Conservation (phyloP, 2,888 invertebrate species). For the Epirrita christyi region DNA sequence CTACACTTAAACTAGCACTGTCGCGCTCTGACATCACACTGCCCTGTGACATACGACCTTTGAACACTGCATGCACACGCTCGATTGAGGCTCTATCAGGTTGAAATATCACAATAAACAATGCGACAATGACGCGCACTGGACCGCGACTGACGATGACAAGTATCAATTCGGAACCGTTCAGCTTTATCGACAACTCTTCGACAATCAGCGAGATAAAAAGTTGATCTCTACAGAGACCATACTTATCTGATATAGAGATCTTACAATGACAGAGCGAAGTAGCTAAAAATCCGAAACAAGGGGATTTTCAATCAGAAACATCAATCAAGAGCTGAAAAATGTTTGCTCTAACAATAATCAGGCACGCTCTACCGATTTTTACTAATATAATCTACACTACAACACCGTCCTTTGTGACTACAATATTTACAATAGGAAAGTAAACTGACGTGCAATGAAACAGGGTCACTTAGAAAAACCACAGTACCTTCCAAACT, state of each 20-base stretch:
- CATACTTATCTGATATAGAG: slow-evolving; percentile 50
- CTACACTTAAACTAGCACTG: slow-evolving; percentile 67
- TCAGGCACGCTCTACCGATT: not conserved
- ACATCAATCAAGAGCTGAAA: not conserved
- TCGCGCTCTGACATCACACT: slow-evolving; percentile 74
- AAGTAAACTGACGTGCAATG: no score
- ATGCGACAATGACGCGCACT: slow-evolving; percentile 56
- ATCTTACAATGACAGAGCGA: not conserved
- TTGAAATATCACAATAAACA: slow-evolving; percentile 46
- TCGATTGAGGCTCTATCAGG: slow-evolving; percentile 45
- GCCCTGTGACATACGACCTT: slow-evolving; percentile 67
- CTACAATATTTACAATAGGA: no score
- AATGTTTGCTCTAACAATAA: not conserved
- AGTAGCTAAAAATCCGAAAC: not conserved
- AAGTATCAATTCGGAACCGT: slow-evolving; percentile 52
- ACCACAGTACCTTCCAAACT: no score
- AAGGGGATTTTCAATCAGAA: not conserved
- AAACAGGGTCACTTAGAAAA: no score
- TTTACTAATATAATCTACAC: no score
- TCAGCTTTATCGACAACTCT: slow-evolving; percentile 59
- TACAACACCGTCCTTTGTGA: no score
- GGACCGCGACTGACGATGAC: slow-evolving; percentile 55
- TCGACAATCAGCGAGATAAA: slow-evolving; percentile 64
- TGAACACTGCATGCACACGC: slow-evolving; percentile 46
- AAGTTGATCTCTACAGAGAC: slow-evolving; percentile 56